Evolutionary conservation across 2,888 invertebrate genomes (phyloP).

Genomic region (Trichogramma evanescens): DNA sequence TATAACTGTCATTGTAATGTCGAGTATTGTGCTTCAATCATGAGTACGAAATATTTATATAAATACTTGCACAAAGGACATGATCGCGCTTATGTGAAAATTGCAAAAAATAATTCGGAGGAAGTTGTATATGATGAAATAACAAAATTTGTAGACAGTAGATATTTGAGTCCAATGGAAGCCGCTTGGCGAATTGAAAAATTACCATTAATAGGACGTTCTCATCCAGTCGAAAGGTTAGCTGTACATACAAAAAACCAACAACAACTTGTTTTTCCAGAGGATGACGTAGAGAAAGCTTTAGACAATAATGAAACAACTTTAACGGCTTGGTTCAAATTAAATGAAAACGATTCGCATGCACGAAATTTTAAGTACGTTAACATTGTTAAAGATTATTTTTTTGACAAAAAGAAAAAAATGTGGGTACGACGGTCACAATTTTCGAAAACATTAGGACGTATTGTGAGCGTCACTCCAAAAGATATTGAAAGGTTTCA

Average conservation of each 20-base stretch:
- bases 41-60: constrained; percentile 21
- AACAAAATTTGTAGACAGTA: constrained; percentile 12
- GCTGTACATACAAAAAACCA: constrained; percentile 21
- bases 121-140: constrained; percentile 12
- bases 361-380: constrained; percentile 2
- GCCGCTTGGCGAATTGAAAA: constrained; percentile 24
- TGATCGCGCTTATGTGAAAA: constrained; percentile 13
- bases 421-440: not conserved
- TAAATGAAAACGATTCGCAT: constrained; percentile 6
- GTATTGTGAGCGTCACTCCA: not conserved
- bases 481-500: constrained; percentile 1
- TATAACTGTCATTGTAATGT: constrained; percentile 22
- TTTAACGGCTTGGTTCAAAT: constrained; percentile 17
- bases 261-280: constrained; percentile 17
- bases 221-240: constrained; percentile 18
- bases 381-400: constrained; percentile 5
- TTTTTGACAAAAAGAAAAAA: not conserved
- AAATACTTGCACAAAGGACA: constrained; percentile 21
- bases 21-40: constrained; percentile 22
- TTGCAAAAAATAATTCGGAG: too few species aligned
- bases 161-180: constrained; percentile 22
- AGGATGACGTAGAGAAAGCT: constrained; percentile 6
- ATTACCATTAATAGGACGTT: constrained; percentile 20
- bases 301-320: constrained; percentile 12
- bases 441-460: not conserved